Percentiles rank a stretch among this genome's conserved stretches.
These are phyloP conservation scores for Drosophila nr. medialis DNA, from an alignment of 2,888 invertebrate genomes.

Conservation along the genomic window DNA sequence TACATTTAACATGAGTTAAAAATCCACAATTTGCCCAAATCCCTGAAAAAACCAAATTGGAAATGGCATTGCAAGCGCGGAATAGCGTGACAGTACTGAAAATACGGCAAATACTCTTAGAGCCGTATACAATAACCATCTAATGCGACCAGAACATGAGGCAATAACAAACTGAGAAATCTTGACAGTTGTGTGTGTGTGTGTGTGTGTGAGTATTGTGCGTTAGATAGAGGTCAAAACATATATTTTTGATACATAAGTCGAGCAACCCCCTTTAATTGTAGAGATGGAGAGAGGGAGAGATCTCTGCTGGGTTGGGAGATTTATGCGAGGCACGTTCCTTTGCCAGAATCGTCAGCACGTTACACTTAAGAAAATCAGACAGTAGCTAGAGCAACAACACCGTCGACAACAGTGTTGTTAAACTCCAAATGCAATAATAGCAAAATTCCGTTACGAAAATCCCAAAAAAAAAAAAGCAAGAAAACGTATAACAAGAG, in stretches of 20 bases:
- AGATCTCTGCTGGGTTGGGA: conserved; percentile 6
- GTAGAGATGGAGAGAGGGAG: background rate
- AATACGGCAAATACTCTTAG: conserved; percentile 27
- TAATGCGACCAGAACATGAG: conserved; percentile 51
- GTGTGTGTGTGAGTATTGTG: conserved; percentile 15
- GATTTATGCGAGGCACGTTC: conserved; percentile 75
- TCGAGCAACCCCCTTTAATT: background rate
- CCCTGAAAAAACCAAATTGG: background rate
- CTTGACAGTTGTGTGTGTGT: conserved; percentile 35
- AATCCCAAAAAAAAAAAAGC: background rate
- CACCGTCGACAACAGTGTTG: conserved; percentile 53
- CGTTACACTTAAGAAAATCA: conserved; percentile 55
- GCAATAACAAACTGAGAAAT: conserved; percentile 60
- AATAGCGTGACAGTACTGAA: conserved; percentile 29
- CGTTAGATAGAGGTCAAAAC: conserved; percentile 38
- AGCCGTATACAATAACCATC: conserved; percentile 35
- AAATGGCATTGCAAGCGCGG: background rate
- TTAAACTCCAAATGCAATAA: conserved; percentile 65
- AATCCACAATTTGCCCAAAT: conserved; percentile 5
- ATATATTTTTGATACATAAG: conserved; percentile 17
- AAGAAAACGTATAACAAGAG: conserved; percentile 11
- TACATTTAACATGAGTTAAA: background rate
- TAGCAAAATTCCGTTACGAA: conserved; percentile 59
- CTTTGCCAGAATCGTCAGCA: conserved; percentile 67
- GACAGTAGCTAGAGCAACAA: conserved; percentile 29